Percentiles rank a stretch among this genome's conserved stretches.
Conservation (phyloP, 1,140 invertebrate genomes). For the Drosophila rhopaloa region DNA sequence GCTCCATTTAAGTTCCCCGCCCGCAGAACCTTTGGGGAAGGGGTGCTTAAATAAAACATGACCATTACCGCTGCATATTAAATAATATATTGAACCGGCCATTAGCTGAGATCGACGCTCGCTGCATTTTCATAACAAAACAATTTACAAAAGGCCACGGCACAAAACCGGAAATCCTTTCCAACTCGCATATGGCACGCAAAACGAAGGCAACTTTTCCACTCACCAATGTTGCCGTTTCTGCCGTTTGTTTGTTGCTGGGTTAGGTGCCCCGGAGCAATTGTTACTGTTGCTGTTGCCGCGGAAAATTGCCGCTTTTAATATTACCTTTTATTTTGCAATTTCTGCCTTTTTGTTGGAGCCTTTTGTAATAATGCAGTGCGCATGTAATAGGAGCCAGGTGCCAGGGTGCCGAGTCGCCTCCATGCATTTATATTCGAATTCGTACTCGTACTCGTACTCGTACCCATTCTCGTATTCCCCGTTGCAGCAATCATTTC, state of each 20-base stretch:
- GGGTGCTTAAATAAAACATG: constrained; percentile 37
- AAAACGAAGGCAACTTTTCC: constrained; percentile 65
- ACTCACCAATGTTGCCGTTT: constrained; percentile 8
- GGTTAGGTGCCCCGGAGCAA: constrained; percentile 46
- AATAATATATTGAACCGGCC: constrained; percentile 73
- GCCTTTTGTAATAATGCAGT: constrained; percentile 80
- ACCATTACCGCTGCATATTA: constrained; percentile 48
- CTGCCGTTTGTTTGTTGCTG: constrained; percentile 14
- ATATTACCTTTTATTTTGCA: constrained; percentile 83
- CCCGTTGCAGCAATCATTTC: constrained; percentile 70
- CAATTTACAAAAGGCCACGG: constrained; percentile 70
- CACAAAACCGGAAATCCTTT: constrained; percentile 80
- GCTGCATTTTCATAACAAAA: constrained; percentile 73
- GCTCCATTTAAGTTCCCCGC: no score
- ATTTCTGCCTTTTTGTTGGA: constrained; percentile 56
- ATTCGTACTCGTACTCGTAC: constrained; percentile 24
- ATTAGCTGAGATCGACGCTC: constrained; percentile 62
- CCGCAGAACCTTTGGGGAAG: neutral
- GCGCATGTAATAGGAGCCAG: constrained; percentile 81
- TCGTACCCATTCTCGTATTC: constrained; percentile 40
- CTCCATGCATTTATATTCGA: constrained; percentile 65
- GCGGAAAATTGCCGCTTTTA: constrained; percentile 82
- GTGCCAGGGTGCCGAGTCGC: constrained; percentile 77
- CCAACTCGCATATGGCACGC: constrained; percentile 81
- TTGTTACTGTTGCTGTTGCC: constrained; percentile 51